Base-by-base conservation (phyloP, 92 coral and sea anemone genomes). In the Phenganax marumi region DNA sequence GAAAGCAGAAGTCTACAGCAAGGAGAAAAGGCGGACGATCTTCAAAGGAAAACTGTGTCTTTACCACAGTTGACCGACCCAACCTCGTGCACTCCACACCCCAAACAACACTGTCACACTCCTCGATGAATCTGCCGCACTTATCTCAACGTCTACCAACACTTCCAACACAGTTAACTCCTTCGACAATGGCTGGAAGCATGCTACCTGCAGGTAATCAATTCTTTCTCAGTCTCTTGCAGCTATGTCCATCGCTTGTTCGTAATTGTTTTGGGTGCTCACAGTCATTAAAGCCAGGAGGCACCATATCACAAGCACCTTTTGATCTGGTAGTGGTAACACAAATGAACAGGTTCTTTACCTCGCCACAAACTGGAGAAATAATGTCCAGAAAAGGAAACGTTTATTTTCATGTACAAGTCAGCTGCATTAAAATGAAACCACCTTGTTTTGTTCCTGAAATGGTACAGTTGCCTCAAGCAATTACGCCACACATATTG, bases 1-100 rank as follows among this genome's bases (percentile, higher is more conserved):
- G 66, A 17, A 62, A 84, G 48, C 51, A 77, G 18, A 81, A 73
- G 6, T 47, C 81, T 12, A 72, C 82, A 1, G 18, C 18, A 0
- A 22, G 72, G 11, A 1, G 83, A 19, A 73, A 52, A 39, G 83
- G 86, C 43, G 43, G 43, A 33, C 43, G 5, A 33, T 33, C 0
- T 33, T 33, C 43, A 33, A 33, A 33, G 43, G 5, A 33, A 5
- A 33, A 33, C 43, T 33, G 0, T 33, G 43, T 33, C 43, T 33
- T 5, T 5, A 33, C 43, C 0, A 33, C 43, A 33, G 43, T 33
- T 33, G 43, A 33, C 43, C 43, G 4, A 33, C 43, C 43, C 43
- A 33, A 33, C 43, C 43, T 33, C 4, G 43, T 33, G 4, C 43
- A 33, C 43, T 33, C 43, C 43, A 33, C 43, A 33, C n/a, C n/a